Percentiles rank a stretch among this genome's conserved stretches.
Conservation (phyloP, 2,113 vertebrate species). For the Petaurus breviceps region DNA sequence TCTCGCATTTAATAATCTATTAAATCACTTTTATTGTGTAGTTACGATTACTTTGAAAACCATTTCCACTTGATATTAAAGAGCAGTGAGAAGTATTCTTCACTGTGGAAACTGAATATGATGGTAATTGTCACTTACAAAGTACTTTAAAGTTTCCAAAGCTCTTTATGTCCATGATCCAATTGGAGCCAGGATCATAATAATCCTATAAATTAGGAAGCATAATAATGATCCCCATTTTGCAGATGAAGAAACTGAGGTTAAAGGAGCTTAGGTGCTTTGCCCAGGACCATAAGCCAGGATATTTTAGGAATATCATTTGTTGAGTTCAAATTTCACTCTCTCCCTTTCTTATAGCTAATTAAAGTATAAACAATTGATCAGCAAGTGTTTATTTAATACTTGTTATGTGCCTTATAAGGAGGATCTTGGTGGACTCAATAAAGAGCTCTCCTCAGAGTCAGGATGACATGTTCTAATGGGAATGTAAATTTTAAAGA, state of each 20-base stretch:
- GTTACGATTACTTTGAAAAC: slow-evolving; percentile 29
- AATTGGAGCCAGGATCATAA: not conserved
- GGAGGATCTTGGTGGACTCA: not conserved
- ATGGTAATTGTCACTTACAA: not conserved
- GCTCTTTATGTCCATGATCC: not conserved
- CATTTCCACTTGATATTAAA: not conserved
- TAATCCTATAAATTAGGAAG: not conserved
- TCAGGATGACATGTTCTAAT: no score
- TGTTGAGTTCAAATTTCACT: not conserved
- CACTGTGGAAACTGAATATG: not conserved
- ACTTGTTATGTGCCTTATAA: not conserved
- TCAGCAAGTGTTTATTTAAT: not conserved
- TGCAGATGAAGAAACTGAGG: not conserved
- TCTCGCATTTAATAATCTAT: not conserved
- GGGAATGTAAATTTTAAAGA: no score
- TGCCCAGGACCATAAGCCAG: not conserved
- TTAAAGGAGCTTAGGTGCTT: not conserved
- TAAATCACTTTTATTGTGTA: slow-evolving; percentile 26
- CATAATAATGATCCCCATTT: not conserved
- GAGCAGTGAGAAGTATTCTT: not conserved
- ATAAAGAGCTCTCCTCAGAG: not conserved
- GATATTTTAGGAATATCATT: not conserved
- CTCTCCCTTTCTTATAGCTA: not conserved
- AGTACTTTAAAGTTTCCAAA: not conserved
- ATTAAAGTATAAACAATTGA: not conserved